Base-by-base conservation (phyloP, 53 echinoderm and acorn worm species). In the Patiria pectinifera region DNA sequence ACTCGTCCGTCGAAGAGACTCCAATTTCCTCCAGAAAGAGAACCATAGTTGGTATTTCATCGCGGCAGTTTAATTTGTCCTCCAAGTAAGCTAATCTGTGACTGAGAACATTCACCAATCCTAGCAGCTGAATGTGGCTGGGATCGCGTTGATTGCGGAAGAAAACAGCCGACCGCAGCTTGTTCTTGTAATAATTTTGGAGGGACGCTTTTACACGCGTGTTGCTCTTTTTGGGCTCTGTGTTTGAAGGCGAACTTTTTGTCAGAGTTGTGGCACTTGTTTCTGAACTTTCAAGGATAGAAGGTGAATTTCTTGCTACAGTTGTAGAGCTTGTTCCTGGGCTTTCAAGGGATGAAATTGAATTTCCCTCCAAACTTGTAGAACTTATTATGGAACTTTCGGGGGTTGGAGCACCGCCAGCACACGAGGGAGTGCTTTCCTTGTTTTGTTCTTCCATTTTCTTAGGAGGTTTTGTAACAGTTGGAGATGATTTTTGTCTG, bases 11-110 rank as follows among this genome's bases (percentile, higher is more conserved):
- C n/a, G 91, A 80, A 9, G 94, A 94, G 61, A 86, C 92, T 7
- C 94, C 94, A 48, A 94, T 76, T 25, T 92, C 94, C 66, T 94
- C 94, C 69, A 75, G 45, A 43, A 91, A 77, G 45, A 91, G 48
- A 61, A 91, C 62, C 70, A 70, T 71, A 2, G 74, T 74, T n/a
- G 82, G 82, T 83, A 93, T 88, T 72, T 93, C 93, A 59, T 88
- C 83, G 7, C 22, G 87, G 22, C 93, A 93, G 44, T 93, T 75
- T 44, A 93, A 76, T 58, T 93, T 93, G 23, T 82, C 88, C 93
- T 93, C 93, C 70, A 93, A 10, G 44, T 87, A 75, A 14, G 82
- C 93, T 45, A 93, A 47, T 82, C 71, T 23, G 83, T 93, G 87
- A 24, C 88, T 76, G 66, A 93, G 82, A 14, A 83, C 53, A 25